Conservation (phyloP, 2,888 invertebrate species). For the Microctonus hyperodae region DNA sequence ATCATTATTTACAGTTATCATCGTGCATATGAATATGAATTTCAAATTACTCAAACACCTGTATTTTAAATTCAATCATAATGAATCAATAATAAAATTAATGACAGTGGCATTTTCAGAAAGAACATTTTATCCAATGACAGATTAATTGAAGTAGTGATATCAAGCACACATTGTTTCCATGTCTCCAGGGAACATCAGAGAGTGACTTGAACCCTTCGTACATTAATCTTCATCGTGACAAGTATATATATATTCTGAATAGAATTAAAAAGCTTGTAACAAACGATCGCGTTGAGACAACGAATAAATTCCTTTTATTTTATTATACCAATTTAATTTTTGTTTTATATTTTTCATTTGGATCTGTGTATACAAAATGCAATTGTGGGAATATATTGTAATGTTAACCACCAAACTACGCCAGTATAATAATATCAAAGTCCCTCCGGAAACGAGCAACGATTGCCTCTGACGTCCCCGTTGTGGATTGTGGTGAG, state of each 20-base stretch:
- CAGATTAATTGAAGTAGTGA: conserved; percentile 1
- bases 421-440: not conserved
- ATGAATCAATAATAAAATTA: not conserved
- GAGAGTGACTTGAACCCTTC: not conserved
- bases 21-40: not conserved
- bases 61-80: not conserved
- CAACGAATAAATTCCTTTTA: not conserved
- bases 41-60: not conserved
- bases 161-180: not conserved
- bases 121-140: conserved; percentile 9
- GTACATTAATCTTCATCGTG: not conserved
- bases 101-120: not conserved
- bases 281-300: not conserved
- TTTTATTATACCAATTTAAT: not conserved
- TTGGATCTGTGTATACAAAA: not conserved
- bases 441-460: not conserved
- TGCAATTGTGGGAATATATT: not conserved
- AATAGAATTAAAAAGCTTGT: not conserved
- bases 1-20: not conserved
- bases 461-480: not conserved
- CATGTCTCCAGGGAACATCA: not conserved
- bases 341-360: not conserved
- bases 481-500: not conserved
- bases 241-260: not conserved
- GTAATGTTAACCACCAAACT: not conserved